These are phyloP conservation scores for Hydra vulgaris DNA, from an alignment of 30 jellyfish, hydroid and myxozoan species.

Conservation along the genomic window DNA sequence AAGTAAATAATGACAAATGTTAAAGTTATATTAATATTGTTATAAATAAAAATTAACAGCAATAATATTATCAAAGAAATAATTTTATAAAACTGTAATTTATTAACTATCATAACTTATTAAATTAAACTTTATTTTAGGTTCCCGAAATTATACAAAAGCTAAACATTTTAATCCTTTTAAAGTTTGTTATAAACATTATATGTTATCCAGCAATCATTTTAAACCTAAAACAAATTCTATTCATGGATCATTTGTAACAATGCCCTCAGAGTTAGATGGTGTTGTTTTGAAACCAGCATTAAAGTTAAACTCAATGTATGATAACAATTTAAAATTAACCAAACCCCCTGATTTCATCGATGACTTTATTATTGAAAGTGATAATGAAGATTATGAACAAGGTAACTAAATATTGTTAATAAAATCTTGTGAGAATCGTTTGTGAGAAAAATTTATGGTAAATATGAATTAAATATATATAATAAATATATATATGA, in stretches of 20 bases:
- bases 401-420: not conserved
- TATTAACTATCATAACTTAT: no score
- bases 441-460: no score
- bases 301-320: slow-evolving; percentile 6
- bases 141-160: not conserved
- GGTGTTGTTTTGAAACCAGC: slow-evolving; percentile 16
- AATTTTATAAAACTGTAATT: no score
- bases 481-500: no score
- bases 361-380: not conserved
- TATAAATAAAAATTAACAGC: no score
- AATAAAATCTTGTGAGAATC: not conserved
- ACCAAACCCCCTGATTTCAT: not conserved
- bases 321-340: not conserved
- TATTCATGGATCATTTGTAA: slow-evolving; percentile 28
- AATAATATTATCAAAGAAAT: no score
- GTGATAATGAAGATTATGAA: slow-evolving; percentile 20
- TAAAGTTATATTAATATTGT: no score
- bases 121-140: not conserved
- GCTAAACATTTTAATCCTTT: slow-evolving; percentile 3
- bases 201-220: slow-evolving; percentile 1
- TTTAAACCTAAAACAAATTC: slow-evolving; percentile 9
- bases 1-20: no score
- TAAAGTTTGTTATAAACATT: slow-evolving; percentile 13
- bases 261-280: slow-evolving; percentile 30
- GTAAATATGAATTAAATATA: no score